Base-by-base conservation (phyloP, 1,140 invertebrate species). In the Lepidurus arcticus region DNA sequence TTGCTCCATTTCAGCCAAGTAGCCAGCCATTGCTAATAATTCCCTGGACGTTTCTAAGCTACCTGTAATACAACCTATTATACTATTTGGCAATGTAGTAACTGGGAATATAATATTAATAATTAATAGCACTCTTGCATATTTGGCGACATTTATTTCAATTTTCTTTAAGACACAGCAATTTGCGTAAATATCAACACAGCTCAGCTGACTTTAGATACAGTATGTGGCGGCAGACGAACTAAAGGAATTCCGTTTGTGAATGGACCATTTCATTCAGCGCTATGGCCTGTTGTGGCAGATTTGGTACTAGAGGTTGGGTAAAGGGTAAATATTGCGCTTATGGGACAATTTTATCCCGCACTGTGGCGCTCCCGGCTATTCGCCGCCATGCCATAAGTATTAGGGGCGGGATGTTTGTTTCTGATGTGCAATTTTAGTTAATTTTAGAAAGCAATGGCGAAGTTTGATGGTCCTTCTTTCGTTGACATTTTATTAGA, bases 1-100 rank as follows among this genome's bases (percentile, higher is more conserved):
- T 73, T 94, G 81, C 80, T 83, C 82, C 82, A 83, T 83, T 80
- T 83, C 82, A 21, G 80, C 74, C 76, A 81, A 77, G 44, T 81
- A 81, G 42, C 81, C 79, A 73, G 80, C 73, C 79, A 82, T 81
- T 11, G 44, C 75, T 76, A 13, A 65, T 76, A 13, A 65, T 65
- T 21, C 16, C 16, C 8, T 65, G 8, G 13, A 65, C 53, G 9
- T 16, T 16, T 21, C 53, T 34, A 4, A 34, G 1, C 26, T 34
- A 34, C 34, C 34, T 34, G 34, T 34, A 34, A 34, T 34, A 34
- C 0, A 34, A 34, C 34, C n/a, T n/a, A n/a, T 1, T 34, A 34
- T 34, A 34, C 34, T 4, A 34, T 34, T 34, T 34, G 34, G 34
- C 34, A 34, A 34, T 34, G 34, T 34, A 34, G 3, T 34, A 34